Evolutionary conservation across 2,888 invertebrate genomes (phyloP), one percentile per base, ranked within the genome.

Genomic region (Drosophila pseudotalamancana): DNA sequence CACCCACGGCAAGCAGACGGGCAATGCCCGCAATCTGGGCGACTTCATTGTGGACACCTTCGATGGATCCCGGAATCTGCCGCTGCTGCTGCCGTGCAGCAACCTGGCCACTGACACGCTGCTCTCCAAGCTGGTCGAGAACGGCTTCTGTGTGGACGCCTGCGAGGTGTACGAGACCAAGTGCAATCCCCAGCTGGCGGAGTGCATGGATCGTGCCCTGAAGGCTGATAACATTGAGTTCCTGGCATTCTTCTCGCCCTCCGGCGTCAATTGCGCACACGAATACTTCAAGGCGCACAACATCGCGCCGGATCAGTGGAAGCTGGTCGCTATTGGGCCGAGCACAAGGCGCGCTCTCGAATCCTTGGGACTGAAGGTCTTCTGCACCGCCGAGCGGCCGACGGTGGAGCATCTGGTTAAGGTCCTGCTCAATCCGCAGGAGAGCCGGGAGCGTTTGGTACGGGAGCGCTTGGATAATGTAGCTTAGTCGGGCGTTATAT

Each of bases 191-290:
- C 89, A 91, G 59, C 81, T 94, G 49, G 90, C 87, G 6, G 90
- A 90, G 31, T 88, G 91, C 65, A 91, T 93, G 39, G 90, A 93
- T 19, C 71, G 70, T 2, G 86, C 90, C 1, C 77, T 91, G 0
- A 70, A 78, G 21, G 90, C 91, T 6, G 77, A 91, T 2, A 90
- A 93, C 35, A 91, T 93, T 1, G 92, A 93, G 73, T 93, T 89
- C 83, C 77, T 93, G 31, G 92, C 93, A 2, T 94, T 93, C 88
- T 94, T 94, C 71, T 94, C 94, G 75, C 94, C 94, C 1, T 94
- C 94, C 4, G 94, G 93, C 16, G 91, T 93, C 0, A 91, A 91
- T 51, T 92, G 91, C 77, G 91, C 92, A 0, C 70, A 92, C 31
- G 90, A 92, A 1, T 90, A 92, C 72, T 90, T 93, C 16, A 89